These are phyloP conservation scores for Sinella curviseta DNA, from an alignment of 1,140 invertebrate genomes.

Conservation along the genomic window DNA sequence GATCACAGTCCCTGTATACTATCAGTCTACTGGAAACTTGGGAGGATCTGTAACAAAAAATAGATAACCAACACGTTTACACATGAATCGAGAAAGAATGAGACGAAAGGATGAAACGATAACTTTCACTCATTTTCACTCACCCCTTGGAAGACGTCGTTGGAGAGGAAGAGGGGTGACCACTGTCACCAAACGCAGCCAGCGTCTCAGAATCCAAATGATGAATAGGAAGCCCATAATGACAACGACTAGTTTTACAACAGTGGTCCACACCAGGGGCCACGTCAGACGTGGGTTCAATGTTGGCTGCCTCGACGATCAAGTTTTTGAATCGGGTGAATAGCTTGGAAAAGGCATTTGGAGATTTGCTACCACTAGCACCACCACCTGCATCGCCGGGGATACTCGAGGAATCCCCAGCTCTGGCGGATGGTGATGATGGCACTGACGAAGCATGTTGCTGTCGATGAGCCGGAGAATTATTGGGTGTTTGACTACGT, in stretches of 20 bases:
- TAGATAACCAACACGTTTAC: neutral
- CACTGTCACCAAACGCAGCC: neutral
- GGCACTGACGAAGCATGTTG: neutral
- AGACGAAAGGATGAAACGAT: too few species aligned
- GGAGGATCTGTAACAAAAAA: neutral
- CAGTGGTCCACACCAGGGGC: neutral
- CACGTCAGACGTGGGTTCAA: neutral
- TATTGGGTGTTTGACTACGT: neutral
- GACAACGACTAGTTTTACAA: neutral
- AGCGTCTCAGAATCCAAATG: neutral
- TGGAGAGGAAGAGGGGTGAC: neutral
- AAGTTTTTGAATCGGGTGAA: neutral
- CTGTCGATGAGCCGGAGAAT: neutral
- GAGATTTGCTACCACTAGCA: neutral
- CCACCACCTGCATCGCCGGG: neutral
- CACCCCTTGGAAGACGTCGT: constrained; percentile 13
- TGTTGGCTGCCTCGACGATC: neutral
- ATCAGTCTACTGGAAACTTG: constrained; percentile 36
- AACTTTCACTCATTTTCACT: neutral
- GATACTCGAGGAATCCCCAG: neutral
- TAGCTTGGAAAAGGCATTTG: neutral
- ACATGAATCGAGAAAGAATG: neutral
- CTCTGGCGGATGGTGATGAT: neutral
- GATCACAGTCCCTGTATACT: constrained; percentile 46
- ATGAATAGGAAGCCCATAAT: constrained; percentile 17